phyloP scores from a whole-genome alignment of 2,797 vertebrate species.

The Cephalopachus bancanus region DNA sequence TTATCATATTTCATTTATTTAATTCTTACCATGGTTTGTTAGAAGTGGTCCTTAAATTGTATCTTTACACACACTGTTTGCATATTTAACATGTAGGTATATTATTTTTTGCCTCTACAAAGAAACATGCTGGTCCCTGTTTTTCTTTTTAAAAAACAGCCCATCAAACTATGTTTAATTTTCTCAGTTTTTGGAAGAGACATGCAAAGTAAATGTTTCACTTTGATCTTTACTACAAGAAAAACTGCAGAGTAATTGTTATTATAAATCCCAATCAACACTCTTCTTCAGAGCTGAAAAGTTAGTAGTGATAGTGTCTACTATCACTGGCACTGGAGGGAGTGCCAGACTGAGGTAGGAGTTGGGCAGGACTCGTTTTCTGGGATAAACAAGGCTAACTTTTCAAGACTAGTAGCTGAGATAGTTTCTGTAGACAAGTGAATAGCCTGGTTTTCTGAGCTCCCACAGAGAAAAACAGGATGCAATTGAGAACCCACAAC shows the following conservation, averaged over 20 bases:
- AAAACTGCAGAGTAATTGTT: not conserved
- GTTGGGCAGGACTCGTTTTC: too few species aligned
- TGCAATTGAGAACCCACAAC: too few species aligned
- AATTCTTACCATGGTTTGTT: not conserved
- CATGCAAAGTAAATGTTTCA: not conserved
- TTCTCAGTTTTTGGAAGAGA: not conserved
- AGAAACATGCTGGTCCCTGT: not conserved
- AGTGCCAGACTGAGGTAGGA: too few species aligned
- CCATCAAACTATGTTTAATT: not conserved
- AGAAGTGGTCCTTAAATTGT: not conserved
- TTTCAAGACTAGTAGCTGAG: too few species aligned
- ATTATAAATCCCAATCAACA: not conserved
- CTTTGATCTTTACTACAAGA: not conserved
- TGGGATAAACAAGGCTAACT: too few species aligned
- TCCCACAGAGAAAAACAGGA: too few species aligned
- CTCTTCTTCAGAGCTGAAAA: not conserved
- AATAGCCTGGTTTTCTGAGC: too few species aligned
- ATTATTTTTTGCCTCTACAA: too few species aligned
- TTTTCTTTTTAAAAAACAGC: not conserved
- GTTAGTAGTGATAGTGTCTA: not conserved
- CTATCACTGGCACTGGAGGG: too few species aligned
- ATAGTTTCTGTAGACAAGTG: too few species aligned
- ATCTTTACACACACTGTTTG: not conserved
- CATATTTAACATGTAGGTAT: not conserved
- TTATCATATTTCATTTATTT: not conserved